Conservation (phyloP, 1,140 invertebrate species). For the Solenopsis fugax region DNA sequence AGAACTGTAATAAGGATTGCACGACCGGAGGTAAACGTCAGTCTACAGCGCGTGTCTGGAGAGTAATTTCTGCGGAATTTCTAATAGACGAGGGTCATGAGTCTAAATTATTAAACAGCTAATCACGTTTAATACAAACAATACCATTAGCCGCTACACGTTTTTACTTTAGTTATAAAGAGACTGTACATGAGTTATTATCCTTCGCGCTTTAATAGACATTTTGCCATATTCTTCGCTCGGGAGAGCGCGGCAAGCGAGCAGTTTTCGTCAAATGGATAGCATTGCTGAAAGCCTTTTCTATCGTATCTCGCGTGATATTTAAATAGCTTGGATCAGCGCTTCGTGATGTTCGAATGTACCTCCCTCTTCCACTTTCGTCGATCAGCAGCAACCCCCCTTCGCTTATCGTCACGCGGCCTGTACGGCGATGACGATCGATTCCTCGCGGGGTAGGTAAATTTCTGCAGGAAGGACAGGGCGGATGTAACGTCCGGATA, state of each 20-base stretch:
- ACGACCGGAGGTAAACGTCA: slow-evolving; percentile 50
- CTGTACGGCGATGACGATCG: slow-evolving; percentile 47
- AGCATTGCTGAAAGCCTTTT: background rate
- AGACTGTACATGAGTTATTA: slow-evolving; percentile 5
- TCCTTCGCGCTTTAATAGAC: background rate
- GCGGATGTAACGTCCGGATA: slow-evolving; percentile 36
- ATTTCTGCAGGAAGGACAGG: slow-evolving; percentile 32
- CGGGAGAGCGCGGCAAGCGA: background rate
- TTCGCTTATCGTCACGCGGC: slow-evolving; percentile 34
- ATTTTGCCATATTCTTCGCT: background rate
- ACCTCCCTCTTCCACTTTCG: background rate
- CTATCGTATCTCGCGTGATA: background rate
- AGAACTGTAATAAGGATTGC: slow-evolving; percentile 62
- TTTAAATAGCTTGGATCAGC: background rate
- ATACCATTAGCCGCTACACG: background rate
- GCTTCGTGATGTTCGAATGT: background rate
- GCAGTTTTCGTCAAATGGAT: background rate
- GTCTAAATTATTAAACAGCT: slow-evolving; percentile 37
- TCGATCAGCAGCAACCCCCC: background rate
- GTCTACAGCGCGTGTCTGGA: background rate
- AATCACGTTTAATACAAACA: slow-evolving; percentile 10
- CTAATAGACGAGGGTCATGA: slow-evolving; percentile 25
- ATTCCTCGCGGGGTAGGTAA: slow-evolving; percentile 35
- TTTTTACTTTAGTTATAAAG: background rate
- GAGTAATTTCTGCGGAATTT: slow-evolving; percentile 42